Evolutionary conservation across 1,140 invertebrate species (phyloP).

Genomic region (Pemphigus obesinymphae): DNA sequence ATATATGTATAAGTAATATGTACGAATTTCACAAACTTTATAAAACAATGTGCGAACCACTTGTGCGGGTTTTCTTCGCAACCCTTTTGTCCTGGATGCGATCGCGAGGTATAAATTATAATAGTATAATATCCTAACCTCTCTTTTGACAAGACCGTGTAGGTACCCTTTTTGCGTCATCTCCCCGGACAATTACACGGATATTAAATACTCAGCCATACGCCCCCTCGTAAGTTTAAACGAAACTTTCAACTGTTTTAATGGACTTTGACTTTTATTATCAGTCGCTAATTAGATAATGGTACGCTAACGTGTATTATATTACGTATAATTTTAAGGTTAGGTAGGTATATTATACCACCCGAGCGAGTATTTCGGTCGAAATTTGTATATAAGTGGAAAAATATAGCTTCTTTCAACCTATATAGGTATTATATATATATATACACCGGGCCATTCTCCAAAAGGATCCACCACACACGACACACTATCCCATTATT

Average conservation of each 20-base stretch:
- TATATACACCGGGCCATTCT: not conserved
- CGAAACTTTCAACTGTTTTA: constrained; percentile 32
- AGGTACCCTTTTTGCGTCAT: not conserved
- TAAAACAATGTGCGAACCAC: too few species aligned
- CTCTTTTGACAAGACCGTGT: constrained; percentile 12
- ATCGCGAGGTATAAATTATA: not conserved
- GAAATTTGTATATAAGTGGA: not conserved
- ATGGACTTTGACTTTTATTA: constrained; percentile 35
- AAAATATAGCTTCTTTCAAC: not conserved
- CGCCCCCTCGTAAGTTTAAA: not conserved
- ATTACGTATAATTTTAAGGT: not conserved
- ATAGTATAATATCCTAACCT: too few species aligned
- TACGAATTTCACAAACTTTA: not conserved
- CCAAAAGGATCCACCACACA: not conserved
- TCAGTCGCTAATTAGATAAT: constrained; percentile 34
- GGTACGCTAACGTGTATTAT: not conserved
- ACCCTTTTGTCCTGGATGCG: not conserved
- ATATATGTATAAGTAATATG: not conserved
- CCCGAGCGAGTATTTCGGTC: not conserved
- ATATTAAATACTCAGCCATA: not conserved
- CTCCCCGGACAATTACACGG: constrained; percentile 18
- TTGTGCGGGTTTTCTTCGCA: not conserved
- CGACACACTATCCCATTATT: not conserved
- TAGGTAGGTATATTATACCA: too few species aligned
- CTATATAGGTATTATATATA: too few species aligned